Evolutionary conservation across 2,113 vertebrate genomes (phyloP).

Genomic region (Corythoichthys haematopterus): DNA sequence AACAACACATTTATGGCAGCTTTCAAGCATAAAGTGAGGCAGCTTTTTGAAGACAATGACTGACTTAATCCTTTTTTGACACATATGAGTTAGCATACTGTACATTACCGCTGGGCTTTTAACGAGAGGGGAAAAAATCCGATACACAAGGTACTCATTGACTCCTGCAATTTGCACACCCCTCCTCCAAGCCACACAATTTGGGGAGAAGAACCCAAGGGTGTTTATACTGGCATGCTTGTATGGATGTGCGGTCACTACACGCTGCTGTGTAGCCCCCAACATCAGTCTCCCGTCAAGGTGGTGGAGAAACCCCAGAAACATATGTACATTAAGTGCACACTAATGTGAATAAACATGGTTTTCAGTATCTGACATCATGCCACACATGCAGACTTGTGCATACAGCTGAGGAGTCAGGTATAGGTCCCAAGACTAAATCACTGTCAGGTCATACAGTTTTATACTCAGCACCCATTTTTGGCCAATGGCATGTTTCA

Average conservation of each 20-base stretch:
- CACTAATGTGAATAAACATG: not conserved
- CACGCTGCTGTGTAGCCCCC: slow-evolving; percentile 16
- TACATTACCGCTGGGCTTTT: not conserved
- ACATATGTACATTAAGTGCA: not conserved
- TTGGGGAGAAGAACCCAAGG: slow-evolving; percentile 49
- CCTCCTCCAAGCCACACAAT: slow-evolving; percentile 25
- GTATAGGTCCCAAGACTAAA: not conserved
- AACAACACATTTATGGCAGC: not conserved
- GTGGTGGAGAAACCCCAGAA: not conserved
- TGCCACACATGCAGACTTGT: not conserved
- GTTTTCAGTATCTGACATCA: not conserved
- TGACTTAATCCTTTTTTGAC: not conserved
- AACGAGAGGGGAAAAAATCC: not conserved
- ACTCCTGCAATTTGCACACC: slow-evolving; percentile 11
- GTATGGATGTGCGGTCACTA: slow-evolving; percentile 28
- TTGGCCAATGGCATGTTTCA: not conserved
- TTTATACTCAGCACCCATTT: not conserved
- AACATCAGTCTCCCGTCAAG: slow-evolving; percentile 20
- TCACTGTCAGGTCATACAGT: not conserved
- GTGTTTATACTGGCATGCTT: slow-evolving; percentile 53
- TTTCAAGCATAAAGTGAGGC: not conserved
- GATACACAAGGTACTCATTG: slow-evolving; percentile 21
- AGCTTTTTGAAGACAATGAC: not conserved
- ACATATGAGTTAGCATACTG: not conserved
- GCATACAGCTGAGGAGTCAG: not conserved